phyloP scores from a whole-genome alignment of 2,888 invertebrate genomes.

The Spisula subtruncata region DNA sequence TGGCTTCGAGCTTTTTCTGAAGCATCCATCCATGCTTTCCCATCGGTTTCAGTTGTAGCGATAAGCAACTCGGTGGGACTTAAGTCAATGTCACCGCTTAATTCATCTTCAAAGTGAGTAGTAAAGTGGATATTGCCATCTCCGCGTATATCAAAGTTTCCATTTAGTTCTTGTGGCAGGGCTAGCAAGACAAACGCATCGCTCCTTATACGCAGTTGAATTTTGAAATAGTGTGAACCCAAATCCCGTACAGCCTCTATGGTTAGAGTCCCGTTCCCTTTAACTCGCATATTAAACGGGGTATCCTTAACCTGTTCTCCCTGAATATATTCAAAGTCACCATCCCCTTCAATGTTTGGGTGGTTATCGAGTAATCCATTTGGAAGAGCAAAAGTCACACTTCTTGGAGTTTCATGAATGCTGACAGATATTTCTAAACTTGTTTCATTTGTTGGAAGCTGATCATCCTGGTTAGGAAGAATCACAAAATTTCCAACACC shows the following conservation, averaged over 20 bases:
- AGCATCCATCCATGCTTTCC: neutral
- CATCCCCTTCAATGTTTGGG: neutral
- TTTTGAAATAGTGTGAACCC: neutral
- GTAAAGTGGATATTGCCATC: neutral
- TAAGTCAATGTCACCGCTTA: neutral
- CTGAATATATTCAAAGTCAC: neutral
- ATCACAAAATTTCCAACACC: neutral
- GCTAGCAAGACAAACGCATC: neutral
- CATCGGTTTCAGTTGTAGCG: neutral
- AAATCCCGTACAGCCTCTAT: neutral
- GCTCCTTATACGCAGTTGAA: neutral
- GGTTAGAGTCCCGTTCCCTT: neutral
- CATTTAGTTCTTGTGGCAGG: neutral
- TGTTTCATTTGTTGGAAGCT: neutral
- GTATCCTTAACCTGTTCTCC: neutral
- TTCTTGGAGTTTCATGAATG: neutral
- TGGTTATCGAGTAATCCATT: neutral
- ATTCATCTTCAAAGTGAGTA: constrained; percentile 1
- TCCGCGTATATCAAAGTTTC: neutral
- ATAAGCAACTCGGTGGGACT: neutral
- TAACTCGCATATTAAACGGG: neutral
- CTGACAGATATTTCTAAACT: neutral
- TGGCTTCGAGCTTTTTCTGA: neutral
- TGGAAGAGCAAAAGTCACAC: neutral
- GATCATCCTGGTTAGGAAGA: neutral